Evolutionary conservation across 92 coral and sea anemone species (phyloP).

Genomic region (Siderastrea siderea): DNA sequence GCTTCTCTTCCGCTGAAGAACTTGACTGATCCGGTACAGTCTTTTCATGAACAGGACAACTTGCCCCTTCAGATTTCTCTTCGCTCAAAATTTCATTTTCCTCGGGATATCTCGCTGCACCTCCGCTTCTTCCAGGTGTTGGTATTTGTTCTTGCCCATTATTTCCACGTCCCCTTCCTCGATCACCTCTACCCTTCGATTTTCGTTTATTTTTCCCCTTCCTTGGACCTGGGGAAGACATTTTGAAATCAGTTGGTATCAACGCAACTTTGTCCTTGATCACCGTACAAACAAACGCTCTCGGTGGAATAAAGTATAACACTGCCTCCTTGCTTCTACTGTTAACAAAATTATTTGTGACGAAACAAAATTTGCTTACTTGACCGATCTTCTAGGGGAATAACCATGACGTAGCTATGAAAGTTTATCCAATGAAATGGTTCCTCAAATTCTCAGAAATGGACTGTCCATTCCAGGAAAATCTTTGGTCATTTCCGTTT

Average conservation of each 20-base stretch:
- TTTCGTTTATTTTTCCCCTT: slow-evolving; percentile 7
- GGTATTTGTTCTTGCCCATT: slow-evolving; percentile 12
- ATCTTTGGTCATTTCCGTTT: not conserved
- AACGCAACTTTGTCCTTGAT: not conserved
- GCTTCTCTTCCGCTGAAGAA: not conserved
- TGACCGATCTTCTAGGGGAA: not conserved
- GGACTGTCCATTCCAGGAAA: not conserved
- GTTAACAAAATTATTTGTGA: not conserved
- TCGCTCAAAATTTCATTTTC: not conserved
- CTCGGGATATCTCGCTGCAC: slow-evolving; percentile 9
- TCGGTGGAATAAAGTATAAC: too few relatives aligned
- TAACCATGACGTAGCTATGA: not conserved
- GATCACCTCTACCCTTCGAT: slow-evolving; percentile 45
- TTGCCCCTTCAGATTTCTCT: slow-evolving; percentile 20
- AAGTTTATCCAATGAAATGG: not conserved
- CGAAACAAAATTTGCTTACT: not conserved
- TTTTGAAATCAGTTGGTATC: not conserved
- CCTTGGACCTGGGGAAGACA: slow-evolving; percentile 16
- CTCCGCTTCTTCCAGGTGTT: slow-evolving; percentile 13
- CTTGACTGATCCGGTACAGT: not conserved
- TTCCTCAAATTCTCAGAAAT: not conserved
- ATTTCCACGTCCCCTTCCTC: slow-evolving; percentile 58
- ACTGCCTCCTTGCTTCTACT: not conserved
- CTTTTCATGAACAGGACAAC: not conserved
- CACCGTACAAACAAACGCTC: too few relatives aligned